Evolutionary conservation across 2,888 invertebrate genomes (phyloP).

Genomic region (Suillia variegata): DNA sequence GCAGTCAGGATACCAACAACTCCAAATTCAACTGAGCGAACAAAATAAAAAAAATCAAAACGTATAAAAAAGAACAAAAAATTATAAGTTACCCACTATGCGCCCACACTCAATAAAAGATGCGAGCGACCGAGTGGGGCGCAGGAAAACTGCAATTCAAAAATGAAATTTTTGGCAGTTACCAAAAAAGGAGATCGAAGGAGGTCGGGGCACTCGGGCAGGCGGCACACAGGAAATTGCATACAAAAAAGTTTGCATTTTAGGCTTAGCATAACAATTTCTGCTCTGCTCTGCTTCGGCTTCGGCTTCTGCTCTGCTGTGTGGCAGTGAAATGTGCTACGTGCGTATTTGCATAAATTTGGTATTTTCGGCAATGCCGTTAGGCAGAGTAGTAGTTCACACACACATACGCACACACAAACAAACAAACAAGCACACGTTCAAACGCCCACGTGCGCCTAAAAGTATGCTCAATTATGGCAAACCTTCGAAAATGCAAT

Average conservation of each 20-base stretch:
- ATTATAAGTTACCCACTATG: too few relatives aligned
- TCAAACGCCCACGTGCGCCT: background rate
- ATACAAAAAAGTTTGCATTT: background rate
- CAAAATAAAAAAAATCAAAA: too few relatives aligned
- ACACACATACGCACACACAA: too few relatives aligned
- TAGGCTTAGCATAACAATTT: conserved; percentile 8
- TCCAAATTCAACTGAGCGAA: too few relatives aligned
- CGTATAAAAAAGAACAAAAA: too few relatives aligned
- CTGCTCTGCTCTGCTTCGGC: too few relatives aligned
- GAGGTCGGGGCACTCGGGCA: too few relatives aligned
- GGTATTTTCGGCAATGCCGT: conserved; percentile 41
- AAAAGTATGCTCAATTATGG: conserved; percentile 22
- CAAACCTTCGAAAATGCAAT: conserved; percentile 28
- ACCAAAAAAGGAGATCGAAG: conserved; percentile 10
- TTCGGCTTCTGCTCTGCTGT: too few relatives aligned
- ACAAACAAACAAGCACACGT: too few relatives aligned
- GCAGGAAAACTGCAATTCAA: conserved; percentile 40
- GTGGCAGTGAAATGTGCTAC: conserved; percentile 16
- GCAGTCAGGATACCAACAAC: too few relatives aligned
- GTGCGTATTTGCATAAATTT: conserved; percentile 52
- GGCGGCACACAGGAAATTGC: conserved; percentile 34
- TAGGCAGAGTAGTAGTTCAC: background rate
- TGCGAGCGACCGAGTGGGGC: too few relatives aligned
- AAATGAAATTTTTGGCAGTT: conserved; percentile 22
- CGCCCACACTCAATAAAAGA: too few relatives aligned